Evolutionary conservation across 1,140 invertebrate species (phyloP).

Genomic region (Drosophila asahinai): DNA sequence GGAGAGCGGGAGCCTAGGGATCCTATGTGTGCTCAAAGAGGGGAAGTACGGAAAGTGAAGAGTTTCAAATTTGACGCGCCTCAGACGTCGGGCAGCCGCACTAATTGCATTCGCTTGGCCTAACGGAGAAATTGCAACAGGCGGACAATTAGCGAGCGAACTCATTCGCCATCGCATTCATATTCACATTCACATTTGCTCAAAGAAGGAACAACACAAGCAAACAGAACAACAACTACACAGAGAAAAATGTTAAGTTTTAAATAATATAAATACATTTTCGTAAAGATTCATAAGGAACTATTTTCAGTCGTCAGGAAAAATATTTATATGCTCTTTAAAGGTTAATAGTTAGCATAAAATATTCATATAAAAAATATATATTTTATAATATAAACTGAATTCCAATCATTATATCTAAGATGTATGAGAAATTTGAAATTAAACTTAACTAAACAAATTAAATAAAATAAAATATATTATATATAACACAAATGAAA

Average conservation of each 20-base stretch:
- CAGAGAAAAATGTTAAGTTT: neutral
- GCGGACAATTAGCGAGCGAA: conserved; percentile 48
- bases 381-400: too few species aligned
- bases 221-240: neutral
- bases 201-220: conserved; percentile 9
- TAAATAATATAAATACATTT: too few species aligned
- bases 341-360: too few species aligned
- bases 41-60: neutral
- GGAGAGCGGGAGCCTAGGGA: neutral
- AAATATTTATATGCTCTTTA: neutral
- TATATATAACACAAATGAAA: too few species aligned
- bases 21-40: neutral
- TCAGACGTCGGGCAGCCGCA: conserved; percentile 57
- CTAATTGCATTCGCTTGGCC: conserved; percentile 66
- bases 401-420: too few species aligned
- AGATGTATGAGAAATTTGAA: too few species aligned
- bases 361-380: too few species aligned
- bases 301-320: neutral
- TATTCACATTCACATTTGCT: conserved; percentile 26
- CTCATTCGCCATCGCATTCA: conserved; percentile 38
- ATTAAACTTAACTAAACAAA: too few species aligned
- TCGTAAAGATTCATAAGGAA: neutral
- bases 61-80: conserved; percentile 70
- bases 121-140: conserved; percentile 48
- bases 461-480: too few species aligned